These are phyloP conservation scores for Parelbella ahira DNA, from an alignment of 2,888 invertebrate genomes.

Conservation along the genomic window DNA sequence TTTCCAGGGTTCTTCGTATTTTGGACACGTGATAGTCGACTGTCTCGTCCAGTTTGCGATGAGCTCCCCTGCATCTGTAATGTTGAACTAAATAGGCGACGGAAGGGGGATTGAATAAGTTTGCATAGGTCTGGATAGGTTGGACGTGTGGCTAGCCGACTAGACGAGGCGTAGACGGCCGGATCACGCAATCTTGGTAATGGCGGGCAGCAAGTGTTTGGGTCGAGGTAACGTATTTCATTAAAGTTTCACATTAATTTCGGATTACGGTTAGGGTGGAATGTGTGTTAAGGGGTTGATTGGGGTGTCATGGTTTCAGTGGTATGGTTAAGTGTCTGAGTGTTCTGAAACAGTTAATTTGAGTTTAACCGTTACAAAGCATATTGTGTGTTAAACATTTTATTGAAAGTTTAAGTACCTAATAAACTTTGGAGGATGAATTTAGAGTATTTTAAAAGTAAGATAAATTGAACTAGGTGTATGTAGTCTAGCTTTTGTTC, in stretches of 20 bases:
- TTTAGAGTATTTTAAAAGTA: too few relatives aligned
- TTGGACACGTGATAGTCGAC: conserved; percentile 38
- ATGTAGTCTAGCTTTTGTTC: too few relatives aligned
- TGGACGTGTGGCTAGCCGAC: conserved; percentile 53
- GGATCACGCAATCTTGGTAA: conserved; percentile 39
- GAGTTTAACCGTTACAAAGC: too few relatives aligned
- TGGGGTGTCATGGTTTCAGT: conserved; percentile 19
- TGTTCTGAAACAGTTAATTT: too few relatives aligned
- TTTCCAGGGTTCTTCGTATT: conserved; percentile 39
- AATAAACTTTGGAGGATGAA: too few relatives aligned
- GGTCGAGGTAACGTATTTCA: conserved; percentile 26
- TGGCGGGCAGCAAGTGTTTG: conserved; percentile 31
- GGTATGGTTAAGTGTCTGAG: too few relatives aligned
- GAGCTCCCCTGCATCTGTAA: conserved; percentile 22
- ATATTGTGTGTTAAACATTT: too few relatives aligned
- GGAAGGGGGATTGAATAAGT: conserved; percentile 43
- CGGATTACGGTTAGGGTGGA: conserved; percentile 17
- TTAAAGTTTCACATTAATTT: conserved; percentile 25
- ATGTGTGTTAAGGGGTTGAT: conserved; percentile 24
- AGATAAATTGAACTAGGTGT: too few relatives aligned
- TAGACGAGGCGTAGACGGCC: conserved; percentile 70
- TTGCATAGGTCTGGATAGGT: conserved; percentile 37
- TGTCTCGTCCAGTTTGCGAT: conserved; percentile 17
- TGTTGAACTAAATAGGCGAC: conserved; percentile 18
- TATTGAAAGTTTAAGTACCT: too few relatives aligned